These are phyloP conservation scores for Pristionchus exspectatus DNA, from an alignment of 2,888 invertebrate genomes.

Conservation along the genomic window DNA sequence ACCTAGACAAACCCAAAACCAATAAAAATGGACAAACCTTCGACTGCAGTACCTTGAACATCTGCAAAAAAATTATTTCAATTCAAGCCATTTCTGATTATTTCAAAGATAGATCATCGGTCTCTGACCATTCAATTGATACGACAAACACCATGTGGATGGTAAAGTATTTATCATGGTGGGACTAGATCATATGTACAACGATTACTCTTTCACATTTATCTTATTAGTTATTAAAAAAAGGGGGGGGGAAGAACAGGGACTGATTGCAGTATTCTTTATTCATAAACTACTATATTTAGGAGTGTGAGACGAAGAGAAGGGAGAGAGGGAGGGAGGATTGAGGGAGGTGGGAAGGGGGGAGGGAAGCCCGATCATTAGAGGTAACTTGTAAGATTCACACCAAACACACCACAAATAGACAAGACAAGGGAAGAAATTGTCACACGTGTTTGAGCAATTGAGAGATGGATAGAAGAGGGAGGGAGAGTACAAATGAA, in stretches of 20 bases:
- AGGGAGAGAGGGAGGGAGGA: not conserved
- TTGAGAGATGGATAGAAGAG: not conserved
- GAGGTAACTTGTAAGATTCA: constrained; percentile 26
- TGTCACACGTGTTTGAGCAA: constrained; percentile 26
- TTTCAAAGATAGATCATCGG: constrained; percentile 18
- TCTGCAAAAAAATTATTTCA: not conserved
- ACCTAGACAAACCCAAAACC: not conserved
- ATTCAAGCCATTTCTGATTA: not conserved
- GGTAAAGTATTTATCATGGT: constrained; percentile 1
- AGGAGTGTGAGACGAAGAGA: not conserved
- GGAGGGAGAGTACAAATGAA: not conserved
- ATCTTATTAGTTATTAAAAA: not conserved
- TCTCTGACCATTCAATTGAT: not conserved
- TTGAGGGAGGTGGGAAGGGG: not conserved
- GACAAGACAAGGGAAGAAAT: constrained; percentile 13
- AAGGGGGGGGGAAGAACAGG: not conserved
- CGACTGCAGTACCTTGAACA: constrained; percentile 41
- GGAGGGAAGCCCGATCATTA: not conserved
- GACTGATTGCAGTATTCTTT: not conserved
- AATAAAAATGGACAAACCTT: constrained; percentile 20
- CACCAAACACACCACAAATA: constrained; percentile 33
- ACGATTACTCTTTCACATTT: constrained; percentile 28
- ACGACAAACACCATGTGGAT: not conserved
- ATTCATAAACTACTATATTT: not conserved
- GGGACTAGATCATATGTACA: constrained; percentile 43